A percentile compares a stretch with the other conserved stretches of the same genome.
Conservation (phyloP, 2,888 invertebrate genomes). For the Habrosyne pyritoides region DNA sequence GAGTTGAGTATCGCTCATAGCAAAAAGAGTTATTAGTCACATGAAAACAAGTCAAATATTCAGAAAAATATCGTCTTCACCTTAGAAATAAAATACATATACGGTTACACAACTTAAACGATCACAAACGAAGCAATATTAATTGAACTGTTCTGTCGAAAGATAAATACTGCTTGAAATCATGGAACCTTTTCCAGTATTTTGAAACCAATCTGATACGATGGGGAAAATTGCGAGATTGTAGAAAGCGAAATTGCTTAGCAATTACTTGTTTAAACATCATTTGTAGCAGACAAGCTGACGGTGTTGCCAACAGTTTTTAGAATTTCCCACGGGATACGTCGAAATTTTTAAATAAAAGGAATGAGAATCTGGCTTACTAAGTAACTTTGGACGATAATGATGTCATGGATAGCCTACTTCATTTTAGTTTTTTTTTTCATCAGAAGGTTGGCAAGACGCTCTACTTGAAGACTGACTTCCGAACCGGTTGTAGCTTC, state of each 20-base stretch:
- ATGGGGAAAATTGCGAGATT: background rate
- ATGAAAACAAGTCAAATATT: too few species aligned
- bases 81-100: background rate
- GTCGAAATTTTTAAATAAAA: background rate
- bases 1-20: too few species aligned
- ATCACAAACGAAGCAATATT: background rate
- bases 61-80: background rate
- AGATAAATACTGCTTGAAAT: slow-evolving; percentile 4
- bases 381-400: too few species aligned
- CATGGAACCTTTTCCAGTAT: slow-evolving; percentile 3
- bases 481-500: too few species aligned
- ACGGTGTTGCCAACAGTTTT: background rate
- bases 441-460: too few species aligned
- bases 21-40: too few species aligned
- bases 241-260: slow-evolving; percentile 2
- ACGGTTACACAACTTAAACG: background rate
- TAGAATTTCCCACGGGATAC: background rate
- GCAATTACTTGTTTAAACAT: slow-evolving; percentile 4
- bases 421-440: too few species aligned
- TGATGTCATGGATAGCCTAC: too few species aligned
- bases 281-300: background rate
- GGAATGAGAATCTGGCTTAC: too few species aligned
- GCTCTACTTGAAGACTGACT: too few species aligned
- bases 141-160: background rate
- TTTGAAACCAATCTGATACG: slow-evolving; percentile 4